Conservation (phyloP, 2,797 vertebrate genomes). For the Anabacerthia variegaticeps region DNA sequence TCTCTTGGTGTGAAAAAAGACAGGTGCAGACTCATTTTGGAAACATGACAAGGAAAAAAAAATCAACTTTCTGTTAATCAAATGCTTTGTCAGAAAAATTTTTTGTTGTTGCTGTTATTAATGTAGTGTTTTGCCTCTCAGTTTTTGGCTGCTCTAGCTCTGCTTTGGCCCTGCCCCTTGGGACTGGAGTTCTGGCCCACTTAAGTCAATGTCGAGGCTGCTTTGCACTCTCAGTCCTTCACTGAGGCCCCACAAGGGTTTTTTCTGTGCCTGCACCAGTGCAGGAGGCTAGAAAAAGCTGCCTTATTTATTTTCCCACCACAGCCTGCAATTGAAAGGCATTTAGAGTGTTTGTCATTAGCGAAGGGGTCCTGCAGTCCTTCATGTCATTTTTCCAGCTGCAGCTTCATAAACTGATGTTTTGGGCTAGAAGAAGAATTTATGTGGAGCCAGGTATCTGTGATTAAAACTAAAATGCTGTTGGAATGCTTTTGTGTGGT, state of each 20-base stretch:
- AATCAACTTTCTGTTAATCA: not conserved
- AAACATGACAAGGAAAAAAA: not conserved
- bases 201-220: not conserved
- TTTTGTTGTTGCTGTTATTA: not conserved
- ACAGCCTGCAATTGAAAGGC: not conserved
- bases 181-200: not conserved
- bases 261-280: not conserved
- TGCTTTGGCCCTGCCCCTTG: not conserved
- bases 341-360: not conserved
- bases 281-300: not conserved
- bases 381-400: not conserved
- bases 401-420: not conserved
- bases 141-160: not conserved
- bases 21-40: not conserved
- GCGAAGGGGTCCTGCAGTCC: not conserved
- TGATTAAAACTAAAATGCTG: not conserved
- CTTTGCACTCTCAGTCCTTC: not conserved
- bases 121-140: not conserved
- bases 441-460: not conserved
- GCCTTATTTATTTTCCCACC: not conserved
- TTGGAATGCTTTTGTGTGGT: constrained; percentile 10
- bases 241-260: not conserved
- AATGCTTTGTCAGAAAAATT: not conserved
- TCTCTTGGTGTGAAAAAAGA: not conserved
- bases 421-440: not conserved